Conservation (phyloP, 2,113 vertebrate genomes). For the Bubalus kerabau region DNA sequence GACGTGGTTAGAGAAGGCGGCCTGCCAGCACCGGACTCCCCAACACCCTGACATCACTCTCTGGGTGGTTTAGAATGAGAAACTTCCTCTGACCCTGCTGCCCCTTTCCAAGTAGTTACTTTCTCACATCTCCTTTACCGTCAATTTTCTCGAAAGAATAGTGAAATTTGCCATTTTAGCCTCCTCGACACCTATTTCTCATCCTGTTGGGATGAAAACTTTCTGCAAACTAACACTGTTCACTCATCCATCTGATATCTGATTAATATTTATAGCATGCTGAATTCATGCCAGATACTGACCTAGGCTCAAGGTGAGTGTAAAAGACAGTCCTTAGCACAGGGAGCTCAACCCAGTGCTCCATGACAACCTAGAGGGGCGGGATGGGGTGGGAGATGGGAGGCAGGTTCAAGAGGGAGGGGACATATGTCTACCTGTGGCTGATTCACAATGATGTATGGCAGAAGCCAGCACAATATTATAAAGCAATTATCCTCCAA, state of each 20-base stretch:
- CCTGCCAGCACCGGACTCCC: neutral
- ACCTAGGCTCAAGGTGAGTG: neutral
- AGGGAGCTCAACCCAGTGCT: neutral
- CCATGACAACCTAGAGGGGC: neutral
- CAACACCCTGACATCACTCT: neutral
- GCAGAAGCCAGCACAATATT: neutral
- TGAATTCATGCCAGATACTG: neutral
- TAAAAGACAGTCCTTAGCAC: neutral
- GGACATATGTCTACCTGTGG: neutral
- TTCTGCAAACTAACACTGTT: neutral
- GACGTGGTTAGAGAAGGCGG: neutral
- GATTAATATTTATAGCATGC: neutral
- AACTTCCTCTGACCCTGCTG: neutral
- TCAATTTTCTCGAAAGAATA: neutral
- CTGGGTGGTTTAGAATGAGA: neutral
- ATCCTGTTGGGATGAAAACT: neutral
- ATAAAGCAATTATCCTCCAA: neutral
- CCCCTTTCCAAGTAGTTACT: neutral
- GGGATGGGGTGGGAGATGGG: neutral
- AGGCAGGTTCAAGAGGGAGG: neutral
- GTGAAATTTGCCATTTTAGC: neutral
- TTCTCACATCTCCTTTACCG: neutral
- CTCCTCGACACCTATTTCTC: neutral
- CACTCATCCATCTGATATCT: neutral
- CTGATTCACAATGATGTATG: neutral